Conservation (phyloP, 1,140 invertebrate genomes). For the Antheraea pernyi region DNA sequence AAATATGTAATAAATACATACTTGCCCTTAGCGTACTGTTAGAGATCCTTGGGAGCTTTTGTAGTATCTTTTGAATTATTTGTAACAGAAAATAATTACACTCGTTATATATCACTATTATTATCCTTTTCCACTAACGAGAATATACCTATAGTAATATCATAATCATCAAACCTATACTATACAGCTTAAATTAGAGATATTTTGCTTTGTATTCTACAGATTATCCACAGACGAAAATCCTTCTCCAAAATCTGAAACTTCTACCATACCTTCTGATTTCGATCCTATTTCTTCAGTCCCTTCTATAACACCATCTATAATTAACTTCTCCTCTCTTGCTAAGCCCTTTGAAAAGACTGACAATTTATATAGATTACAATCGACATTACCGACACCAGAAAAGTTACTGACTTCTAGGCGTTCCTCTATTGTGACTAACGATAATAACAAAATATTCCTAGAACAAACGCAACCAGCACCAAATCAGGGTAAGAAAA, state of each 20-base stretch:
- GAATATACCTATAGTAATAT: not conserved
- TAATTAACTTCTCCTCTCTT: slow-evolving; percentile 66
- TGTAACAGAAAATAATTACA: slow-evolving; percentile 14
- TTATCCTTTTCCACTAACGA: slow-evolving; percentile 28
- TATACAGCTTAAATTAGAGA: slow-evolving; percentile 67
- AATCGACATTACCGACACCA: slow-evolving; percentile 50
- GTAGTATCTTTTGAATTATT: slow-evolving; percentile 61
- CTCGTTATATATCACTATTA: slow-evolving; percentile 14
- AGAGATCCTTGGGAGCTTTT: slow-evolving; percentile 45
- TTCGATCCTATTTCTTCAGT: slow-evolving; percentile 37
- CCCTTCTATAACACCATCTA: slow-evolving; percentile 44
- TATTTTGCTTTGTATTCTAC: slow-evolving; percentile 79
- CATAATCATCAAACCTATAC: slow-evolving; percentile 10
- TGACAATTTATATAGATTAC: slow-evolving; percentile 57
- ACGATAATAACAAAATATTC: slow-evolving; percentile 40
- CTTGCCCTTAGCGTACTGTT: not conserved
- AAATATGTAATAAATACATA: not conserved
- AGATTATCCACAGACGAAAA: slow-evolving; percentile 79
- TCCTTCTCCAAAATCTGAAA: slow-evolving; percentile 58
- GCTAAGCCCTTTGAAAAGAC: slow-evolving; percentile 74
- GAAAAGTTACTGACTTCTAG: slow-evolving; percentile 48
- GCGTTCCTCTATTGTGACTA: slow-evolving; percentile 47
- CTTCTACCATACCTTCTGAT: slow-evolving; percentile 50
- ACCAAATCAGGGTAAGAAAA: slow-evolving; percentile 49
- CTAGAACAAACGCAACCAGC: slow-evolving; percentile 39